Evolutionary conservation across 2,797 vertebrate genomes (phyloP), one percentile per base, ranked within the genome.

Genomic region (Myotis daubentonii): DNA sequence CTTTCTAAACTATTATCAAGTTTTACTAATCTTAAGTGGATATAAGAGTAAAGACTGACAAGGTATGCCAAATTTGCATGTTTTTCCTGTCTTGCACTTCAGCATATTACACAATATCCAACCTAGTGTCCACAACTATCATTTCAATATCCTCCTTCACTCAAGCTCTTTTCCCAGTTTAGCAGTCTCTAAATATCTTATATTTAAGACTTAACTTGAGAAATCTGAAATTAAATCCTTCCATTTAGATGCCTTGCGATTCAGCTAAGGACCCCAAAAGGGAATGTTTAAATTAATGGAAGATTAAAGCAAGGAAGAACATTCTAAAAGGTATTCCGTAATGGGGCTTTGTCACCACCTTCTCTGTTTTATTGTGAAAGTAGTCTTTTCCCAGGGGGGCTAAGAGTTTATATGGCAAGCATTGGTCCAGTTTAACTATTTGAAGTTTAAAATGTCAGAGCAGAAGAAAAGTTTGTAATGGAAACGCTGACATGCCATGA

Each of bases 401-500:
- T 82, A 78, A 68, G 95, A 96, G 96, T 88, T 53, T 80, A 15
- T 16, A 66, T 2, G 90, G 57, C 96, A 95, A 91, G 41, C 80
- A 55, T 66, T 89, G 91, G 88, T 85, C 83, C 83, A 30, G 84
- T 71, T 92, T 93, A 95, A 95, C 94, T 79, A n/a, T 94, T 79
- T 5, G 0, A 94, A 95, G 89, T 94, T 96, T 33, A 96, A 74
- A 96, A 97, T 91, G 96, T 96, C 66, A 95, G 93, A 68, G 89
- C 36, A 68, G 79, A 15, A 95, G 33, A 25, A 78, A 93, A 95
- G 91, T 91, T 65, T 83, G 97, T 74, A 96, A 97, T 97, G 98
- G 97, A 97, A 97, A 97, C 1, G 97, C 96, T 97, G 98, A 97
- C 53, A 96, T 70, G 95, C 94, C 95, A 83, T 92, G 38, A 65